These are phyloP conservation scores for Agrotis ipsilon DNA, from an alignment of 2,888 invertebrate species.

Conservation along the genomic window DNA sequence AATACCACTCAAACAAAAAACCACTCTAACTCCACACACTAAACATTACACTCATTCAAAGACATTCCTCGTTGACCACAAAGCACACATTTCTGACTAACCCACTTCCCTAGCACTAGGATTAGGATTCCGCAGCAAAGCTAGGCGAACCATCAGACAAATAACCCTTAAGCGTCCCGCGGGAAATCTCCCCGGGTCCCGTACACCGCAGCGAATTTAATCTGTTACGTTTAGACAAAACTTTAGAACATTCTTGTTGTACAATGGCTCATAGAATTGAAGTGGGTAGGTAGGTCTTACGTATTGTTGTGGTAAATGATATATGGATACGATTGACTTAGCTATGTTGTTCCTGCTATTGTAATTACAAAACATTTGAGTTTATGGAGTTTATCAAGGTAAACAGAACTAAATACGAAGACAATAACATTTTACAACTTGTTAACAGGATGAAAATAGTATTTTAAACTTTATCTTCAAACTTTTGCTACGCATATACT, in stretches of 20 bases:
- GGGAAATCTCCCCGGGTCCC: conserved; percentile 59
- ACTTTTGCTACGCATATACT: no score
- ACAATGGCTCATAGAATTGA: conserved; percentile 17
- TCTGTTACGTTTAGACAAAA: conserved; percentile 61
- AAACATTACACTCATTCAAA: conserved; percentile 22
- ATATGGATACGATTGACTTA: background rate
- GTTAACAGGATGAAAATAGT: background rate
- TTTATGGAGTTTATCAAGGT: background rate
- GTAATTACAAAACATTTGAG: no score
- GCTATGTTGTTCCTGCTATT: background rate
- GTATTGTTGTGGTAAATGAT: background rate
- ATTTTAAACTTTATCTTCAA: background rate
- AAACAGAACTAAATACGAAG: background rate
- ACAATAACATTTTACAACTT: background rate
- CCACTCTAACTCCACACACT: conserved; percentile 1
- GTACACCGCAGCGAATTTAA: conserved; percentile 62
- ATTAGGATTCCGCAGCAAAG: conserved; percentile 49
- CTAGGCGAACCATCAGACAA: conserved; percentile 57
- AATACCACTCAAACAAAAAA: conserved; percentile 14
- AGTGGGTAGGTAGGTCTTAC: conserved; percentile 7
- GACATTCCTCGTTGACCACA: conserved; percentile 28
- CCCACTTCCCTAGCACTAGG: conserved; percentile 25
- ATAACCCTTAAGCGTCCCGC: conserved; percentile 52
- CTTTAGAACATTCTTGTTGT: conserved; percentile 43
- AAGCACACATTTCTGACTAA: conserved; percentile 19